phyloP scores from a whole-genome alignment of 1,140 invertebrate species.

The Sminthurinus signatus region DNA sequence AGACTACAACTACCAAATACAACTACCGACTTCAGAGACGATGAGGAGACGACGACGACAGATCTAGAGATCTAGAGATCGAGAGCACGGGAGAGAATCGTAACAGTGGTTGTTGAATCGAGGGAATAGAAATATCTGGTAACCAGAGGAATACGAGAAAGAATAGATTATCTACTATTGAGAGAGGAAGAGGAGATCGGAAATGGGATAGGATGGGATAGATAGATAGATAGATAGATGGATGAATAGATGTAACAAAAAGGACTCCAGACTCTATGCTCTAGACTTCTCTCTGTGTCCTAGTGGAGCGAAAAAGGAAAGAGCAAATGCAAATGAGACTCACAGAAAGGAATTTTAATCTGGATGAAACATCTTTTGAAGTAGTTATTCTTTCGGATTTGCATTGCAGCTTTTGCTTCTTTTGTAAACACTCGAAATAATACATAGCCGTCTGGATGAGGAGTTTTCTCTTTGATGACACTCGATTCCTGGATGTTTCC shows the following conservation, averaged over 20 bases:
- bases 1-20: no score
- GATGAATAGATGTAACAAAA: no score
- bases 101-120: no score
- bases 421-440: slow-evolving; percentile 3
- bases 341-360: slow-evolving; percentile 20
- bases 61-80: no score
- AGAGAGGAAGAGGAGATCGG: not conserved
- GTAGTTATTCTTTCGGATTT: slow-evolving; percentile 16
- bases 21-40: no score
- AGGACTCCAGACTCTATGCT: no score
- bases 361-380: slow-evolving; percentile 27
- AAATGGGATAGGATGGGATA: slow-evolving; percentile 10
- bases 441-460: not conserved
- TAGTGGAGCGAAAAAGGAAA: not conserved
- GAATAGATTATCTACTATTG: no score
- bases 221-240: no score
- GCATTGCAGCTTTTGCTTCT: slow-evolving; percentile 6
- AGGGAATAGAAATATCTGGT: not conserved
- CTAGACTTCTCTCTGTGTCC: no score
- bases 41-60: no score
- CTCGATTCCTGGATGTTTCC: not conserved
- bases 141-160: no score
- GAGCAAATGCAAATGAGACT: slow-evolving; percentile 5
- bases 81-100: no score
- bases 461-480: slow-evolving; percentile 3